phyloP scores from a whole-genome alignment of 1,140 invertebrate genomes.

The Arion vulgaris region DNA sequence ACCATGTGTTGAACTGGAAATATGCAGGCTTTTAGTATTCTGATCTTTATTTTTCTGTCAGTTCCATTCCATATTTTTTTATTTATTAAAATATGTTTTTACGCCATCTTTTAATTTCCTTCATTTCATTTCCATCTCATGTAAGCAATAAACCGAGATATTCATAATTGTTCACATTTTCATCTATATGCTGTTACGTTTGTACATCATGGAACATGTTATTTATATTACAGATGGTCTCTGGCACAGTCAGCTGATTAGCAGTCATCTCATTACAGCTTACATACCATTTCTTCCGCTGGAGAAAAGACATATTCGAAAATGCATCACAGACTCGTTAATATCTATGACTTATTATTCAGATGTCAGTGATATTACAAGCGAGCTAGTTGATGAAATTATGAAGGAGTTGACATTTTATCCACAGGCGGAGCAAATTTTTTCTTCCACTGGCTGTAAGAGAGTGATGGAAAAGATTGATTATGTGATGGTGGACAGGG shows the following conservation, averaged over 20 bases:
- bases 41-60: too few species aligned
- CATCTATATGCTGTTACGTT: too few species aligned
- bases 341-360: slow-evolving; percentile 44
- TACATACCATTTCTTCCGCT: slow-evolving; percentile 95
- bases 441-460: slow-evolving; percentile 60
- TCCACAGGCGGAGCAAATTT: slow-evolving; percentile 44
- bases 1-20: too few species aligned
- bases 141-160: too few species aligned
- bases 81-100: too few species aligned
- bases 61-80: too few species aligned
- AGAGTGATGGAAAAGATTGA: slow-evolving; percentile 55
- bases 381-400: slow-evolving; percentile 45
- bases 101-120: too few species aligned
- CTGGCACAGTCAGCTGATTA: slow-evolving; percentile 79
- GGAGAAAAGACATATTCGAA: slow-evolving; percentile 85
- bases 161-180: too few species aligned
- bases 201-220: too few species aligned
- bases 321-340: slow-evolving; percentile 78
- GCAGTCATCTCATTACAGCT: slow-evolving; percentile 88
- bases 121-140: too few species aligned
- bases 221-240: slow-evolving; percentile 47
- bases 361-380: slow-evolving; percentile 38
- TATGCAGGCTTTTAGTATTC: too few species aligned
- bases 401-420: slow-evolving; percentile 48
- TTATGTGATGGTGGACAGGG: slow-evolving; percentile 43